phyloP scores from a whole-genome alignment of 64 coral and sea anemone genomes.

The Pachyseris speciosa region DNA sequence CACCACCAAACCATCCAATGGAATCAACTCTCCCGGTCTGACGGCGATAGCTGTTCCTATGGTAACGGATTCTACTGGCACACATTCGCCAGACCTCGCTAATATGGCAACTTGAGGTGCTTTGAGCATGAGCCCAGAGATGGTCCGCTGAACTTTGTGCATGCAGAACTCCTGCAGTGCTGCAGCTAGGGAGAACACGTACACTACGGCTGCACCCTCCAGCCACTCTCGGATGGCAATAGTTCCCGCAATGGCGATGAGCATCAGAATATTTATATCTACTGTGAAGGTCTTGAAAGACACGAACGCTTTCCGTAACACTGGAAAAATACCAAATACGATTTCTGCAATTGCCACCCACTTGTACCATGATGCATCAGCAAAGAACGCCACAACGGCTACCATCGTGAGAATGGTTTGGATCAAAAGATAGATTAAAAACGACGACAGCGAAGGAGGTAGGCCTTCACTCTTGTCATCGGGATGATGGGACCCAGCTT shows the following conservation, averaged over 20 bases:
- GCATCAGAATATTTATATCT: slow-evolving; percentile 87
- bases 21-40: slow-evolving; percentile 90
- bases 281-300: slow-evolving; percentile 65
- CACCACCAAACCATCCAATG: slow-evolving; percentile 92
- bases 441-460: slow-evolving; percentile 44
- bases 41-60: slow-evolving; percentile 92
- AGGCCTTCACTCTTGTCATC: slow-evolving; percentile 45
- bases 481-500: slow-evolving; percentile 66
- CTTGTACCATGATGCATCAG: slow-evolving; percentile 58
- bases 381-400: slow-evolving; percentile 55
- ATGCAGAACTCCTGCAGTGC: slow-evolving; percentile 84
- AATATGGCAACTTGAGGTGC: slow-evolving; percentile 80
- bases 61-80: slow-evolving; percentile 70
- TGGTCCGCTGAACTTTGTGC: slow-evolving; percentile 89
- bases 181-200: slow-evolving; percentile 83
- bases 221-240: slow-evolving; percentile 81
- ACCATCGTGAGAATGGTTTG: slow-evolving; percentile 70
- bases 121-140: slow-evolving; percentile 93
- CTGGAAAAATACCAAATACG: slow-evolving; percentile 74
- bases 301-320: slow-evolving; percentile 68
- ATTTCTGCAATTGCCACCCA: slow-evolving; percentile 94
- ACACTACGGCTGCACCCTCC: slow-evolving; percentile 93
- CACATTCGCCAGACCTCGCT: slow-evolving; percentile 77
- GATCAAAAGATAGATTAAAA: slow-evolving; percentile 56
- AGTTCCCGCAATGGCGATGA: slow-evolving; percentile 89